Evolutionary conservation across 2,113 vertebrate species (phyloP).

Genomic region (Sula dactylatra): DNA sequence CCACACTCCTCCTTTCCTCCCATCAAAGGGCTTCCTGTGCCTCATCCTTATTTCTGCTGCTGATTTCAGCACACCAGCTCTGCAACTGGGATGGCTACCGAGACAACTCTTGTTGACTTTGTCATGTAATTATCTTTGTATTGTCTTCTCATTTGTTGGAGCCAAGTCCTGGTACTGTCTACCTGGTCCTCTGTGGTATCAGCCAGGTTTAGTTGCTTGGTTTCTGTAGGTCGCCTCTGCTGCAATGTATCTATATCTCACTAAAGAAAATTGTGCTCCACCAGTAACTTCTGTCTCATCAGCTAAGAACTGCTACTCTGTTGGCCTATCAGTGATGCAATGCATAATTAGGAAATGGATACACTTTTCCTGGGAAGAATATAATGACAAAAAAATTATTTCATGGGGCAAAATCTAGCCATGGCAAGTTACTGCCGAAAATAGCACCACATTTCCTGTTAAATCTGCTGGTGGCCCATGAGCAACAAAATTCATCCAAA

Average conservation of each 20-base stretch:
- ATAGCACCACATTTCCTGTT: not conserved
- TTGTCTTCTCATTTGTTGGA: not conserved
- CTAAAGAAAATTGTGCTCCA: not conserved
- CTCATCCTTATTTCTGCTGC: not conserved
- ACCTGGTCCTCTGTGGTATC: fast-evolving
- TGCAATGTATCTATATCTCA: not conserved
- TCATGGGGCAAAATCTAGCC: not conserved
- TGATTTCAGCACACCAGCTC: not conserved
- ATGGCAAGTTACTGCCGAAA: not conserved
- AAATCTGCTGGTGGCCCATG: not conserved
- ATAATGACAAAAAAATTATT: not conserved
- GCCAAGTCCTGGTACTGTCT: not conserved
- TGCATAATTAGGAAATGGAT: not conserved
- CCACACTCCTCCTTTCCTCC: not conserved
- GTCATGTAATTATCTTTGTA: not conserved
- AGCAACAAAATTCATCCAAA: not conserved
- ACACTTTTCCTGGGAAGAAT: not conserved
- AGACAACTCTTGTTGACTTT: not conserved
- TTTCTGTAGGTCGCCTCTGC: not conserved
- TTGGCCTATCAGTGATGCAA: not conserved
- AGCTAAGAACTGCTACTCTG: not conserved
- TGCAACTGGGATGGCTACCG: not conserved
- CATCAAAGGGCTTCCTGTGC: not conserved
- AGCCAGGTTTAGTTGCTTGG: not conserved
- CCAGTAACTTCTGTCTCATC: not conserved